Evolutionary conservation across 1,140 invertebrate genomes (phyloP), one percentile per base, ranked within the genome.

Genomic region (Atta texana): DNA sequence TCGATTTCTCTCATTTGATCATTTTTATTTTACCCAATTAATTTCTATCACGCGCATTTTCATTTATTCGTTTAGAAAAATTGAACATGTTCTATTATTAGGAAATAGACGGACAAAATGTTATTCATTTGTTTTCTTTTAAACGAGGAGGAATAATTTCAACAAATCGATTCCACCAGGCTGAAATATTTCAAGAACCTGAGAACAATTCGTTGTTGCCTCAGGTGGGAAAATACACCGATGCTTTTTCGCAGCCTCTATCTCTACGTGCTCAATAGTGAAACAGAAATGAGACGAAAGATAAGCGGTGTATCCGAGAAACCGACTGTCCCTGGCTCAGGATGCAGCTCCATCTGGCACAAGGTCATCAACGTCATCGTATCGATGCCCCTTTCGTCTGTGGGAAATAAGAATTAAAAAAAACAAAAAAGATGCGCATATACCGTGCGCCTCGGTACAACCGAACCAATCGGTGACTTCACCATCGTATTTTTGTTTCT

Each of bases 311-410:
- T 64, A 69, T 81, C 74, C 68, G 63, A 66, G 69, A 69, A 85
- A 69, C 63, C 84, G 61, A 68, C 51, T 78, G 92, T 92, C 90
- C 91, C 86, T 90, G 92, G 92, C 82, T 88, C 82, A 88, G 91
- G 90, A 94, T 92, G 89, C 93, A 92, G 85, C 84, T 91, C 76
- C 90, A 92, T 93, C 92, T 92, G 93, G 90, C 91, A 94, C 92
- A 94, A 94, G 92, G 93, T 92, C 92, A 90, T 66, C 87, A 63
- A 64, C 88, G 86, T 81, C 24, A 44, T 80, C 81, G 72, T 86
- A 80, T 86, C 85, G 64, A 74, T 86, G 89, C 75, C 74, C 81
- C 72, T 78, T 87, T 89, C 77, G 86, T 88, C 80, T 75, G 72
- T 61, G 85, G 61, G 21, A 34, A 80, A 80, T 34, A 34, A 34